Evolutionary conservation across 2,113 vertebrate genomes (phyloP).

Genomic region (Ranitomeya variabilis): DNA sequence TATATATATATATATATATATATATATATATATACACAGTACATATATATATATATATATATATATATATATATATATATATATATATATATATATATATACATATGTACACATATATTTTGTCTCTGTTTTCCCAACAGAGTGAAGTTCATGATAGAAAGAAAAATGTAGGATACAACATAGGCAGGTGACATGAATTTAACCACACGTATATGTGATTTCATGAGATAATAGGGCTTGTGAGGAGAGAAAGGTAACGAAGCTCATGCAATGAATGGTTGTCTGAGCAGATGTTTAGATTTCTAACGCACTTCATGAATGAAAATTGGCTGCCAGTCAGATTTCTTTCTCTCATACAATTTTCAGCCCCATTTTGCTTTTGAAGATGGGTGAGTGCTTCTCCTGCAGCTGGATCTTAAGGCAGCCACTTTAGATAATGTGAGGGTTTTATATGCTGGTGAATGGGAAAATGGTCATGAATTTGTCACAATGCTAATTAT

Average conservation of each 20-base stretch:
- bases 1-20: too few relatives aligned
- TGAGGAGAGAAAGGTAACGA: background rate
- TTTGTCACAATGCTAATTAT: constrained; percentile 50
- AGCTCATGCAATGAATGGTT: background rate
- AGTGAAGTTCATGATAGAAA: too few relatives aligned
- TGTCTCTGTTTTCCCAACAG: too few relatives aligned
- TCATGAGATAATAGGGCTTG: background rate
- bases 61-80: too few relatives aligned
- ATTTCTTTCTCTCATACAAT: constrained; percentile 24
- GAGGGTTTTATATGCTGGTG: constrained; percentile 26
- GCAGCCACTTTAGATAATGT: constrained; percentile 49
- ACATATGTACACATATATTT: too few relatives aligned
- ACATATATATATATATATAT: too few relatives aligned
- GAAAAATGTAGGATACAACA: background rate
- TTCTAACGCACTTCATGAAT: constrained; percentile 23
- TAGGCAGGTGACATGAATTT: background rate
- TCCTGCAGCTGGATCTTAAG: constrained; percentile 44
- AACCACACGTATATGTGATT: background rate
- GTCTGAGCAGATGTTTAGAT: constrained; percentile 34
- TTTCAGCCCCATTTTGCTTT: constrained; percentile 41
- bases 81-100: too few relatives aligned
- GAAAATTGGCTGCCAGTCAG: constrained; percentile 22
- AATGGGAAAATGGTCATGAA: constrained; percentile 45
- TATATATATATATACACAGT: too few relatives aligned
- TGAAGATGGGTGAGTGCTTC: constrained; percentile 33